phyloP scores from a whole-genome alignment of 2,113 vertebrate genomes.

The Psittacara wagleri region DNA sequence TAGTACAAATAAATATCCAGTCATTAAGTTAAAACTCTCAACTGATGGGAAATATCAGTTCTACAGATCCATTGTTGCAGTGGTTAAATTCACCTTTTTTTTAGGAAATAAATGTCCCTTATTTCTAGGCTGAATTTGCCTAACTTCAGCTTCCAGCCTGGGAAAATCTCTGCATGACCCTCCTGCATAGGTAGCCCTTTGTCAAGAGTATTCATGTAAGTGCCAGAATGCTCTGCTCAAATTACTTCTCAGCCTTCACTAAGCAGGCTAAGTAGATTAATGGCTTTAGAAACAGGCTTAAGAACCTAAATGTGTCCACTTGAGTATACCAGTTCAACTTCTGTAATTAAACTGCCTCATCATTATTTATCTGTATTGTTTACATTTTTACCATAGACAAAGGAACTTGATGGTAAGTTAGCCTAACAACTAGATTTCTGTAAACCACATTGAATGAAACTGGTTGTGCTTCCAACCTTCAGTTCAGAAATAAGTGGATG shows the following conservation, averaged over 20 bases:
- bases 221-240: neutral
- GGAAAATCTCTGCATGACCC: neutral
- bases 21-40: neutral
- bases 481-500: neutral
- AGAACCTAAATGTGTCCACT: neutral
- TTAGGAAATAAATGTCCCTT: neutral
- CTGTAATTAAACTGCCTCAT: neutral
- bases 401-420: neutral
- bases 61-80: neutral
- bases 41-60: neutral
- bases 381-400: neutral
- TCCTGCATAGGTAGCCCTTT: neutral
- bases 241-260: neutral
- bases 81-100: neutral
- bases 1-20: neutral
- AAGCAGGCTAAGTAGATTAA: conserved; percentile 18
- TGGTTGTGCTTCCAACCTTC: neutral
- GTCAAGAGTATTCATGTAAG: neutral
- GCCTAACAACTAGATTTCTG: neutral
- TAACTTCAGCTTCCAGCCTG: neutral
- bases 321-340: neutral
- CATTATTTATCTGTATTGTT: neutral
- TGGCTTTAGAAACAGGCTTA: neutral
- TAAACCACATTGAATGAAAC: neutral
- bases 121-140: neutral